Base-by-base conservation (phyloP, 2,888 invertebrate genomes). In the Orchesella flavescens region DNA sequence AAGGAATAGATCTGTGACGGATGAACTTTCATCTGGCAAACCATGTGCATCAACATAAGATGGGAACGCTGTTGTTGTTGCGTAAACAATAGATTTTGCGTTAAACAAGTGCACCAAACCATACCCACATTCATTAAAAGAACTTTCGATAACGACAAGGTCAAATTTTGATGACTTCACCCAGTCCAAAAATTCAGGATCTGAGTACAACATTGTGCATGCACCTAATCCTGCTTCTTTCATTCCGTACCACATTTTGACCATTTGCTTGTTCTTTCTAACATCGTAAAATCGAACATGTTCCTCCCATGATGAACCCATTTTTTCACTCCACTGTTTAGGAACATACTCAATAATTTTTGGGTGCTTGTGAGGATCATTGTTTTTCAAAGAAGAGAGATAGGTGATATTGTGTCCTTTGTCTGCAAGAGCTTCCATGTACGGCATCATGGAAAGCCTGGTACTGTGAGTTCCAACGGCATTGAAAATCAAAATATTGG, bases 321-420 rank as follows among this genome's bases (percentile, higher is more conserved):
- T 55, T n/a, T 17, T 5, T 44, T 59, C 78, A 5, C 61, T 69
- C 83, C 73, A 23, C 17, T 43, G 34, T 23, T 76, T 66, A 0
- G 76, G 76, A 10, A 44, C 49, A 17, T 24, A 76, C 21, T 77
- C 77, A 15, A 34, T 44, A 1, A 87, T 82, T 57, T 83, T 85
- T 5, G 85, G 87, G 34, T 7, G 34, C 7, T 34, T 7, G 23
- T 86, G 55, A 7, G 85, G 76, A 43, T 63, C 66, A 65, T 84
- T 86, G 13, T 79, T 49, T 34, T 74, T 66, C 19, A 75, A 75
- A 15, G 85, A 80, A 4, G 81, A 76, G 12, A 87, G 17, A 61
- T 84, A 87, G 7, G 87, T 86, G 10, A 88, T 77, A 71, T 83
- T 69, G 74, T 88, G 88, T 21, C 87, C 87, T 7, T 66, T 23